These are phyloP conservation scores for Aplysia californica DNA, from an alignment of 1,140 invertebrate genomes.

Conservation along the genomic window DNA sequence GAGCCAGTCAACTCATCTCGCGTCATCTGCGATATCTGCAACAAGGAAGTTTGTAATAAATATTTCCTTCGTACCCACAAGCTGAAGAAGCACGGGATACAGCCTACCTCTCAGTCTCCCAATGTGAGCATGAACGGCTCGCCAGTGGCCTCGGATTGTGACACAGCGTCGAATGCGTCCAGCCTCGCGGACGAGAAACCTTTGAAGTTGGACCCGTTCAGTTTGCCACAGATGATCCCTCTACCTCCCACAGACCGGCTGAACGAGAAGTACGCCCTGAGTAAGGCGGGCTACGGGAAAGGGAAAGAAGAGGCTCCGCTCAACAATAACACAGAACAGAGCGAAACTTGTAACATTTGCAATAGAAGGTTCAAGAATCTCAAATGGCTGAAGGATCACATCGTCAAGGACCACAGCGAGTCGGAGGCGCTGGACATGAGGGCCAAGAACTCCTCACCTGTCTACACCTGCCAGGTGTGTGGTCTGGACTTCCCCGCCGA, in stretches of 20 bases:
- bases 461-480: slow-evolving; percentile 69
- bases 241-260: slow-evolving; percentile 34
- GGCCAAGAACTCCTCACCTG: slow-evolving; percentile 30
- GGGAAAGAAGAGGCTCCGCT: slow-evolving; percentile 16
- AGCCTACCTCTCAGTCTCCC: slow-evolving; percentile 50
- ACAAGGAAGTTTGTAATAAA: slow-evolving; percentile 97
- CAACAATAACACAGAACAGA: slow-evolving; percentile 40
- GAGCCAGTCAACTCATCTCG: slow-evolving; percentile 77
- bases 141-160: slow-evolving; percentile 69
- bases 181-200: slow-evolving; percentile 51
- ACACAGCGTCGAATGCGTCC: slow-evolving; percentile 57
- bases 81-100: slow-evolving; percentile 95
- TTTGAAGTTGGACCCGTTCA: slow-evolving; percentile 21
- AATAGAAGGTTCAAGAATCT: slow-evolving; percentile 87
- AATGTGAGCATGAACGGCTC: slow-evolving; percentile 61
- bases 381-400: slow-evolving; percentile 90
- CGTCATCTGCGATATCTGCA: slow-evolving; percentile 96
- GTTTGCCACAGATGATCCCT: slow-evolving; percentile 28
- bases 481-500: slow-evolving; percentile 69
- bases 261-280: slow-evolving; percentile 27
- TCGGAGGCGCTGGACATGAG: slow-evolving; percentile 36
- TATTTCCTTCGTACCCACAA: slow-evolving; percentile 94
- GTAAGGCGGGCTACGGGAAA: slow-evolving; percentile 30
- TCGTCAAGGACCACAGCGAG: slow-evolving; percentile 83
- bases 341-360: slow-evolving; percentile 81